Base-by-base conservation (phyloP, 1,140 invertebrate genomes). In the Diprion similis region DNA sequence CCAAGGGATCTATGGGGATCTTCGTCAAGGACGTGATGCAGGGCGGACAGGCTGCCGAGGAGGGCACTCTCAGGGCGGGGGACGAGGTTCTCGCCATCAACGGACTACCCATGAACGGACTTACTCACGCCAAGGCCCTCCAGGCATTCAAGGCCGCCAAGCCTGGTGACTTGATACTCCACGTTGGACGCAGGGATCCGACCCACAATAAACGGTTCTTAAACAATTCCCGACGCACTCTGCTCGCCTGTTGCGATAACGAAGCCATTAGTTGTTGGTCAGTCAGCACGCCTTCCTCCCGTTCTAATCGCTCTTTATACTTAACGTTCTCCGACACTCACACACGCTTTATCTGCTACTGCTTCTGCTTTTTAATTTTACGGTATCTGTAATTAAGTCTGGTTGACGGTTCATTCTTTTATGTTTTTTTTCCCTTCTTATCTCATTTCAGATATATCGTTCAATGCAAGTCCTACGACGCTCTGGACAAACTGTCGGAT, bases 21-120 rank as follows among this genome's bases (percentile, higher is more conserved):
- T 94, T 92, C 82, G 91, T 95, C 46, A 93, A 94, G 80, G 92
- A 92, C 18, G 92, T 95, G 67, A 90, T 92, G 76, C 88, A 90
- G 7, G 88, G 89, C 68, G 94, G 94, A 7, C 90, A 94, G 78
- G 93, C 93, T 2, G 90, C 92, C 2, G 91, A 93, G 68, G 90
- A 91, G 78, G 92, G 91, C 2, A 88, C 88, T 73, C 84, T 95
- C 0, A 89, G 85, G 81, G 90, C 80, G 75, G 89, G 88, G 24
- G 93, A 94, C 83, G 92, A 94, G 83, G 92, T 94, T 70, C 76
- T 93, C 47, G 89, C 90, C 3, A 86, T 94, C 46, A 94, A 94
- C 83, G 91, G 90, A 2, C 82, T 87, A 70, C 76, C 87, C 0
- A 84, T 94, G 78, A 85, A 89, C 46, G 92, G 92, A 8, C 78